These are phyloP conservation scores for Leptura quadrifasciata DNA, from an alignment of 2,888 invertebrate genomes.

Conservation along the genomic window DNA sequence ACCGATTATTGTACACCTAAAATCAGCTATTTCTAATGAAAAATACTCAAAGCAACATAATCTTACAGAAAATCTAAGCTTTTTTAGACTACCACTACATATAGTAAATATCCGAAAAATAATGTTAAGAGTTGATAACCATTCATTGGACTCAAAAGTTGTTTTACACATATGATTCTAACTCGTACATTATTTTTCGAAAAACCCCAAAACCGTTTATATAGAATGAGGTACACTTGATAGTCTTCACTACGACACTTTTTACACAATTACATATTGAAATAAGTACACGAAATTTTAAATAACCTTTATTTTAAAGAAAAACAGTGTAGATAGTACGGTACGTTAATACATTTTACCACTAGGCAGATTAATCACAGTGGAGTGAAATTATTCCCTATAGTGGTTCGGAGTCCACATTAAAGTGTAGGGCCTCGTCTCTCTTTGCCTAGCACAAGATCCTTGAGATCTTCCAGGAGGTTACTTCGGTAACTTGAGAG, in stretches of 20 bases:
- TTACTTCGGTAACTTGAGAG: too few relatives aligned
- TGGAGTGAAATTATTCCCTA: too few relatives aligned
- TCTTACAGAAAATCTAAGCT: neutral
- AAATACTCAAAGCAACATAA: neutral
- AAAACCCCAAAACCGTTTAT: neutral
- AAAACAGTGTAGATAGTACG: neutral
- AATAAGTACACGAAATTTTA: neutral
- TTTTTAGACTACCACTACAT: constrained; percentile 24
- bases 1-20: too few relatives aligned
- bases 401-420: too few relatives aligned
- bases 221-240: neutral
- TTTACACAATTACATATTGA: neutral
- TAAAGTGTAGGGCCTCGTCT: too few relatives aligned
- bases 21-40: too few relatives aligned
- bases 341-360: neutral
- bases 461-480: too few relatives aligned
- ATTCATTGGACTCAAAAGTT: neutral
- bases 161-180: neutral
- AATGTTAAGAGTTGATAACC: neutral
- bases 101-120: constrained; percentile 14
- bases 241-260: neutral
- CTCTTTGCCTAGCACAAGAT: too few relatives aligned
- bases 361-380: too few relatives aligned
- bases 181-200: neutral
- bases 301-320: neutral